Conservation (phyloP, 2,888 invertebrate genomes). For the Patella depressa region DNA sequence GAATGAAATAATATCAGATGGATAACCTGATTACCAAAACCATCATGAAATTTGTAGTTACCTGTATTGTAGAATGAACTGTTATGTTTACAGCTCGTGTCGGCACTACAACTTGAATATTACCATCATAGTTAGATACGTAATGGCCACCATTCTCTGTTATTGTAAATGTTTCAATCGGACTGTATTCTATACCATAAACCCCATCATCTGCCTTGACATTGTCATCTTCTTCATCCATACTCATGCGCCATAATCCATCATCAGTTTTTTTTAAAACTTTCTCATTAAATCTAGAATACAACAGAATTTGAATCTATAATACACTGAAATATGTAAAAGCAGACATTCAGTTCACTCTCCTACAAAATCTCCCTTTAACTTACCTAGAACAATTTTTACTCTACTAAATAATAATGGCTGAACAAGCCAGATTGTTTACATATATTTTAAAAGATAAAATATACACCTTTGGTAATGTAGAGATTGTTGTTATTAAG, state of each 20-base stretch:
- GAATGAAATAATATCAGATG: too few relatives aligned
- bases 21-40: too few relatives aligned
- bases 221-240: conserved; percentile 34
- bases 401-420: too few relatives aligned
- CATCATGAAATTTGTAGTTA: conserved; percentile 22
- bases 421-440: too few relatives aligned
- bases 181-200: conserved; percentile 38
- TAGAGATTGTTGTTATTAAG: too few relatives aligned
- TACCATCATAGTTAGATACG: conserved; percentile 52
- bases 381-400: too few relatives aligned
- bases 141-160: conserved; percentile 63
- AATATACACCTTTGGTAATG: too few relatives aligned
- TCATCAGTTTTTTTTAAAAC: conserved; percentile 40
- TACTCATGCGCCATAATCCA: conserved; percentile 51
- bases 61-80: conserved; percentile 61
- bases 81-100: conserved; percentile 52
- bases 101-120: conserved; percentile 59
- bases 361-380: too few relatives aligned
- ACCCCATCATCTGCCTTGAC: conserved; percentile 30
- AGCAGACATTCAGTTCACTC: too few relatives aligned
- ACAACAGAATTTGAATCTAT: background rate
- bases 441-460: too few relatives aligned
- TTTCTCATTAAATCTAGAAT: conserved; percentile 48
- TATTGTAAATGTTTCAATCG: conserved; percentile 58
- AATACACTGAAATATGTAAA: too few relatives aligned